phyloP scores from a whole-genome alignment of 1,140 invertebrate genomes.

The Stegodyphus dumicola region DNA sequence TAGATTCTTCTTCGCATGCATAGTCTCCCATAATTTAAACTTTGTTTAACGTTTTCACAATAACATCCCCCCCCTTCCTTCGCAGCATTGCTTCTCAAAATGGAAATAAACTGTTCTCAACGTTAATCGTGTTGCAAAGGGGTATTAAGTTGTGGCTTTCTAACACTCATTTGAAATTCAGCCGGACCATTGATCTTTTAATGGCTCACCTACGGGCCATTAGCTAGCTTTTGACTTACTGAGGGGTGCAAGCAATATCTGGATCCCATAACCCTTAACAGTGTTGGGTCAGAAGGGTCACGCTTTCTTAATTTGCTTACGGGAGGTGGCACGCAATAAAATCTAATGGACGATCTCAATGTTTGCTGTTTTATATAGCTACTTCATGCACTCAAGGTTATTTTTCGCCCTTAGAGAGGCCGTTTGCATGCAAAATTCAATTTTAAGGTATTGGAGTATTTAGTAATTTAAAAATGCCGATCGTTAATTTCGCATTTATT shows the following conservation, averaged over 20 bases:
- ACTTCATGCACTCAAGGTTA: not conserved
- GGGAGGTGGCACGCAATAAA: constrained; percentile 17
- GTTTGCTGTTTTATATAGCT: not conserved
- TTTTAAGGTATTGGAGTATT: not conserved
- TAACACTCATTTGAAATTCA: constrained; percentile 22
- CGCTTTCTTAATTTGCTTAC: constrained; percentile 35
- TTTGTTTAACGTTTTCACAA: too few relatives aligned
- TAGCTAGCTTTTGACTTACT: not conserved
- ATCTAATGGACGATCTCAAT: constrained; percentile 11
- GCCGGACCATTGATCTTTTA: not conserved
- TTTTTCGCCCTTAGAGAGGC: constrained; percentile 19
- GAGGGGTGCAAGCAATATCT: constrained; percentile 7
- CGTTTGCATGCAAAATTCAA: constrained; percentile 44
- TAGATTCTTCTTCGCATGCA: too few relatives aligned
- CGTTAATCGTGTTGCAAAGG: constrained; percentile 15
- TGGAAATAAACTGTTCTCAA: not conserved
- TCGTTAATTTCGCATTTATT: constrained; percentile 18
- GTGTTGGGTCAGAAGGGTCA: constrained; percentile 26
- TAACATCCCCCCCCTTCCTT: too few relatives aligned
- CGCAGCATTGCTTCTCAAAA: too few relatives aligned
- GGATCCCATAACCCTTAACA: constrained; percentile 22
- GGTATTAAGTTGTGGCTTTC: constrained; percentile 14
- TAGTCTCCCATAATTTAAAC: too few relatives aligned
- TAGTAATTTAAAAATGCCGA: constrained; percentile 34
- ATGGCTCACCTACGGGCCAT: constrained; percentile 6